Base-by-base conservation (phyloP, 2,797 vertebrate species). In the Gambusia yucatana region DNA sequence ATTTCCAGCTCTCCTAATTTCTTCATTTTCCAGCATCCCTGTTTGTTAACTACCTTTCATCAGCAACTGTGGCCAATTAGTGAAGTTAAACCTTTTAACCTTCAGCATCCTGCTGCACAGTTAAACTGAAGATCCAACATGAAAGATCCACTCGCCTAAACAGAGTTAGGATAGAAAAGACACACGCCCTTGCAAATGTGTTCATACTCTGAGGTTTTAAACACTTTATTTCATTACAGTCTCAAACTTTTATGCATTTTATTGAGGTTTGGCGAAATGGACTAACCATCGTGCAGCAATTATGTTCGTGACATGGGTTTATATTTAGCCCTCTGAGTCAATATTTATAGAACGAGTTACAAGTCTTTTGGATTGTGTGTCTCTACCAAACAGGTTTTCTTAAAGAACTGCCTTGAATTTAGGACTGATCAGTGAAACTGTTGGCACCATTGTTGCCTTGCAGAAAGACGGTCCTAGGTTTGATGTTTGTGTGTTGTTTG, bases 71-170 rank as follows among this genome's bases (percentile, higher is more conserved):
- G 91, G 92, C 94, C 96, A 96, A 95, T 96, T 96, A 96, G 94
- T 86, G 90, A 70, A 90, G 89, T 92, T 92, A 95, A 96, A 96
- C 91, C 93, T 91, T 95, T 94, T 94, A 95, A 96, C 95, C 94
- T 94, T 94, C 87, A 87, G 88, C 61, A 3, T 48, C 55, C 36
- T 10, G 44, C 57, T 72, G 48, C 71, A 55, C n/a, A 30, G 78
- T 76, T 82, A 75, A 85, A 79, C 1, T 10, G 43, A 71, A 73
- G 71, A 76, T 59, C 65, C 44, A 17, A 75, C 36, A 75, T 73
- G 72, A 77, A 84, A 89, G 80, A 69, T 52, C 72, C 74, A 52
- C 85, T 83, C 77, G 75, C 82, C 76, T 72, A 63, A 86, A 43
- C 67, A n/a, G 36, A 43, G 41, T 70, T 70, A 46, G 13, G 67